phyloP scores from a whole-genome alignment of 2,797 vertebrate species.

The Acestrorhynchus altus region DNA sequence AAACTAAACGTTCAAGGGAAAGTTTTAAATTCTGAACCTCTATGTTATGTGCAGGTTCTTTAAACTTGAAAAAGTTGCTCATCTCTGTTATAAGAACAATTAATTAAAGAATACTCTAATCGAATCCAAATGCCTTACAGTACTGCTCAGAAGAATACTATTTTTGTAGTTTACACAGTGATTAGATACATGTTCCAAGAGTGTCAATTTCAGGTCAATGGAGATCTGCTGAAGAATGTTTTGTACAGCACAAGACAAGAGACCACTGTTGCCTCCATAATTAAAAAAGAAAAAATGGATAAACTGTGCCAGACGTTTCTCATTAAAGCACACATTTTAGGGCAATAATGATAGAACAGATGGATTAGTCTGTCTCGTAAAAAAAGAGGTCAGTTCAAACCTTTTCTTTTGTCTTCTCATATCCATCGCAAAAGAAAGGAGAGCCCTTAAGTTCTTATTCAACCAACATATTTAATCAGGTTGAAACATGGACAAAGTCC shows the following conservation, averaged over 20 bases:
- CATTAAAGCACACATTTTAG: slow-evolving; percentile 8
- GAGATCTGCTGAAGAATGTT: neutral
- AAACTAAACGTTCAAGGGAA: too few relatives aligned
- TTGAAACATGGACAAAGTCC: slow-evolving; percentile 37
- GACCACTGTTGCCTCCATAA: neutral
- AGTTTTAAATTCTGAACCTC: too few relatives aligned
- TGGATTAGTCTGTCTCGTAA: neutral
- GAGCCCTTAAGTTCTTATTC: slow-evolving; percentile 41
- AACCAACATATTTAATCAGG: slow-evolving; percentile 43
- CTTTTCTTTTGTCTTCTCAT: neutral
- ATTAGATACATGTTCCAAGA: neutral
- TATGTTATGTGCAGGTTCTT: neutral
- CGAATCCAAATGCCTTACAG: neutral
- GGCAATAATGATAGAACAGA: slow-evolving; percentile 1
- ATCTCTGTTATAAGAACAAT: neutral
- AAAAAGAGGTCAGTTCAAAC: slow-evolving; percentile 4
- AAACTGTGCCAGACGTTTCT: neutral
- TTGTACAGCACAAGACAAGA: slow-evolving; percentile 19
- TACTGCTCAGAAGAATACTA: neutral
- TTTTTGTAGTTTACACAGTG: neutral
- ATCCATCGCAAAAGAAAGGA: slow-evolving; percentile 18
- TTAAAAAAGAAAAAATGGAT: slow-evolving; percentile 15
- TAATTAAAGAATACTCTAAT: neutral
- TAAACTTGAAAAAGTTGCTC: neutral
- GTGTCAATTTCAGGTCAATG: neutral